Conservation (phyloP, 1,140 invertebrate species). For the Eupristina koningsbergeri region DNA sequence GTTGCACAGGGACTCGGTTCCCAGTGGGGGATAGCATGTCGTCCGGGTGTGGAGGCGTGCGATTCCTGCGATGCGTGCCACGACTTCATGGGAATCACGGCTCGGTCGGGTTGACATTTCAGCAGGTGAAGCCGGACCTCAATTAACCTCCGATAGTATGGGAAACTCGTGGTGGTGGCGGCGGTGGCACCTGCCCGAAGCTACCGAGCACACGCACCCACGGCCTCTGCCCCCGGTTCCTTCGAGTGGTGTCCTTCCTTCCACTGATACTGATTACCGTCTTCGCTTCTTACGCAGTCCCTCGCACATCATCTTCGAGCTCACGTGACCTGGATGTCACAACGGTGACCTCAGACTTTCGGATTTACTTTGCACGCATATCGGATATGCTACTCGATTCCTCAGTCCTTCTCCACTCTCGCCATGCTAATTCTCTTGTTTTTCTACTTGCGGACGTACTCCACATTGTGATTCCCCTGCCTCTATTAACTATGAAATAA, state of each 20-base stretch:
- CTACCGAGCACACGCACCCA: slow-evolving; percentile 36
- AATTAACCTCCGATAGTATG: slow-evolving; percentile 62
- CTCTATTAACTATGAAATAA: too few species aligned
- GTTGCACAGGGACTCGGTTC: not conserved
- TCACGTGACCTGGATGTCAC: too few species aligned
- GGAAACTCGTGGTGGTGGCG: slow-evolving; percentile 62
- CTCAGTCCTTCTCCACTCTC: too few species aligned
- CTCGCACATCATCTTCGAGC: too few species aligned
- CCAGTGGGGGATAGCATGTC: slow-evolving; percentile 46
- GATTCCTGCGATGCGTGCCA: not conserved
- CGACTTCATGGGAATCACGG: slow-evolving; percentile 63
- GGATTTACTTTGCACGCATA: too few species aligned
- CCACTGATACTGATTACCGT: too few species aligned
- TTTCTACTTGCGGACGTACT: too few species aligned
- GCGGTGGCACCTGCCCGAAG: slow-evolving; percentile 66
- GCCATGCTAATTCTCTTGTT: too few species aligned
- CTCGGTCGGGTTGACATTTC: not conserved
- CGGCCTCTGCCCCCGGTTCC: slow-evolving; percentile 4
- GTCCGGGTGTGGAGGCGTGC: not conserved
- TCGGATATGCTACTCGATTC: too few species aligned
- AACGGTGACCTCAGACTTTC: too few species aligned
- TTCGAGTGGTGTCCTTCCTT: not conserved
- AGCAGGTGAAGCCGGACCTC: slow-evolving; percentile 57
- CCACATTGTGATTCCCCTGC: too few species aligned
- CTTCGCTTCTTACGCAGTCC: too few species aligned